phyloP scores from a whole-genome alignment of 2,113 vertebrate genomes.

The Polypterus bichir region DNA sequence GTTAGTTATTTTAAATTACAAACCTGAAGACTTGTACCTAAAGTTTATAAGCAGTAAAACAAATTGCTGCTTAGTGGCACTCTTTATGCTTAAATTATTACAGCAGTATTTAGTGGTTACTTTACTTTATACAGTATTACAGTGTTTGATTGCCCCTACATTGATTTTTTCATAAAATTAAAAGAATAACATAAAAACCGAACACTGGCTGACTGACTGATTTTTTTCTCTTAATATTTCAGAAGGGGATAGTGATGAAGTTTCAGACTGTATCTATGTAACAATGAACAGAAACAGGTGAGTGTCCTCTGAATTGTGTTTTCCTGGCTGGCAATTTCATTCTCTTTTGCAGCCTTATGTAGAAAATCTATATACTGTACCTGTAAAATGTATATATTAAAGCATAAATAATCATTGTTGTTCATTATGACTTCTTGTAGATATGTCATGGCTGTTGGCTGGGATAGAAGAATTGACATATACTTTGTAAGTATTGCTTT shows the following conservation, averaged over 20 bases:
- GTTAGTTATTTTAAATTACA: no score
- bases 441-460: slow-evolving; percentile 49
- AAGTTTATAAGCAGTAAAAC: no score
- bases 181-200: no score
- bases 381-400: background rate
- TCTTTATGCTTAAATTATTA: no score
- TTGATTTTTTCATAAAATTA: no score
- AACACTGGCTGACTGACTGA: no score
- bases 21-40: no score
- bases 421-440: slow-evolving; percentile 19
- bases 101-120: background rate
- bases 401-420: slow-evolving; percentile 4
- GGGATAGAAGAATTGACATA: slow-evolving; percentile 50
- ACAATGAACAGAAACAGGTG: slow-evolving; percentile 52
- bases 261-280: slow-evolving; percentile 50
- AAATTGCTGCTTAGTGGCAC: no score
- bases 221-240: slow-evolving; percentile 13
- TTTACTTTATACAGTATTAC: background rate
- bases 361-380: no score
- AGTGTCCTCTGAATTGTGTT: slow-evolving; percentile 22
- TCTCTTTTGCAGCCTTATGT: no score
- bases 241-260: slow-evolving; percentile 42
- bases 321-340: background rate
- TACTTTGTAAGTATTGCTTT: slow-evolving; percentile 50
- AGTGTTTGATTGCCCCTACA: no score